Evolutionary conservation across 37 sponge, comb jelly and placozoan genomes (phyloP).

Genomic region (Tethya wilhelma): DNA sequence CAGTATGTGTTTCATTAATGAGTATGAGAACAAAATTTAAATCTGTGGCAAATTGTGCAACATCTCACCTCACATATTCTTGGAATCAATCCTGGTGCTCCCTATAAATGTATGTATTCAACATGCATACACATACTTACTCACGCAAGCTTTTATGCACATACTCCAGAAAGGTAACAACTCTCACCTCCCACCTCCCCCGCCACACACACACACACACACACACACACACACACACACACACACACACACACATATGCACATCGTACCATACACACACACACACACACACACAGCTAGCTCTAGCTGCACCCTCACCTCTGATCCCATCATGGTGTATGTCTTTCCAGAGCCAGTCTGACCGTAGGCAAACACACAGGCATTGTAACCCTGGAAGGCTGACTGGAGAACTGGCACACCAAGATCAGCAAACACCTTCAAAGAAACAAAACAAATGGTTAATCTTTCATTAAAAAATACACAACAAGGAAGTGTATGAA

Average conservation of each 20-base stretch:
- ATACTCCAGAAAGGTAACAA: too few species aligned
- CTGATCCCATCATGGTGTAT: slow-evolving; percentile 90
- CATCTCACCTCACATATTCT: slow-evolving; percentile 80
- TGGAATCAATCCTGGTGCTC: slow-evolving; percentile 70
- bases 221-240: too few species aligned
- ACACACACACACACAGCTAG: neutral
- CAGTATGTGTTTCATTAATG: neutral
- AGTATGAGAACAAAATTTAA: neutral
- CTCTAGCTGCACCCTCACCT: slow-evolving; percentile 29
- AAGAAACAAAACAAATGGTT: neutral
- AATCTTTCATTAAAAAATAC: neutral
- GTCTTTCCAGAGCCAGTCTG: slow-evolving; percentile 94
- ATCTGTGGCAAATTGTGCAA: neutral
- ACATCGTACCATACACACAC: too few species aligned
- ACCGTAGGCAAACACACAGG: slow-evolving; percentile 92
- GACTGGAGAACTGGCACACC: slow-evolving; percentile 71
- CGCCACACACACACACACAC: too few species aligned
- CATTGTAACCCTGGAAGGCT: slow-evolving; percentile 87
- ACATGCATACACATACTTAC: too few species aligned
- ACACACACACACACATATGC: too few species aligned
- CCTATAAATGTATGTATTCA: too few species aligned
- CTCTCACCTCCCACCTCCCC: too few species aligned
- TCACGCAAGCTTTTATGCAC: too few species aligned
- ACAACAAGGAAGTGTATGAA: neutral
- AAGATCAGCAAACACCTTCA: slow-evolving; percentile 74